Evolutionary conservation across 2,113 vertebrate genomes (phyloP), one percentile per base, ranked within the genome.

Genomic region (Rafetus swinhoei): DNA sequence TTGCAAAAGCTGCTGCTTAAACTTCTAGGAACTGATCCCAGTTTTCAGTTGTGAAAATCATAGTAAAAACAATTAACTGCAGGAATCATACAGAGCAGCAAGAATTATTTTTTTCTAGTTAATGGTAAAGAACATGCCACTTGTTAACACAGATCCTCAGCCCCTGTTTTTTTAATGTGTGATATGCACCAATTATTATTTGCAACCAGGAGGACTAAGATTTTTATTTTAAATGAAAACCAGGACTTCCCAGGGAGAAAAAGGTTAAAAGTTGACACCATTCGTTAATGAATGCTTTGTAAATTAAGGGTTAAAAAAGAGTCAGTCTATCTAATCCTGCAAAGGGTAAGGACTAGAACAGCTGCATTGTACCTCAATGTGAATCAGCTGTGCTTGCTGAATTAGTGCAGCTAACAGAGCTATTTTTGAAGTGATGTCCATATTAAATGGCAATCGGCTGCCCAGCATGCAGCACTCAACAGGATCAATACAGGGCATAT

Each of bases 81-180:
- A 32, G 11, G 18, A 45, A 24, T 0, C 0, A 72, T 0, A 5
- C 14, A 0, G 0, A 52, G 76, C 1, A 45, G 9, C 1, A 35
- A 2, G 6, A 32, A 45, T 45, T 21, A 21, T 45, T 50, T 77
- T 24, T 12, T 77, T 45, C 22, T 50, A 45, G 39, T 6, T 45
- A 19, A 59, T 57, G 1, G 0, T 5, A 60, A 79, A 3, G 6
- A 45, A 88, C 22, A 35, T 72, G 60, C 29, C 72, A 25, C 13
- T 27, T 81, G 82, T 72, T 27, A 81, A 1, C 1, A 2, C 2
- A 54, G 82, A 55, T 45, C 69, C 4, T 87, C 55, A 59, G 84
- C 53, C 87, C 74, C 80, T 24, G 2, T 0, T 52, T 77, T 50
- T 32, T 72, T 72, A 72, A n/a, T 21, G 50, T 25, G 39, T 14